Evolutionary conservation across 2,113 vertebrate genomes (phyloP).

Genomic region (Thinocorus orbignyianus): DNA sequence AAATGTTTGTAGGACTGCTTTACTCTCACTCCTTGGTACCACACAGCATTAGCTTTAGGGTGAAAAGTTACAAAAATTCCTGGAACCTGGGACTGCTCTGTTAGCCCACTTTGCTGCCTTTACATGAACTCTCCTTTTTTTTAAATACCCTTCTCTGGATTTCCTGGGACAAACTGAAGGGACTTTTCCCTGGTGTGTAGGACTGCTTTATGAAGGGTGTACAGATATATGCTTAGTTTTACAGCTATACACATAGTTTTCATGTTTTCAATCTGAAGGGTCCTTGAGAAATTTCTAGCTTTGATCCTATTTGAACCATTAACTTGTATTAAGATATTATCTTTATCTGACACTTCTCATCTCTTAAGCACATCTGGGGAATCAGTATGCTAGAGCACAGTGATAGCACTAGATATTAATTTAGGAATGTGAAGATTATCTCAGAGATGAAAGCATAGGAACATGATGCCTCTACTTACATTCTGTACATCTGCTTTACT

Average conservation of each 20-base stretch:
- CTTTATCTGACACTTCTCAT: neutral
- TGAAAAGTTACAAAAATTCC: neutral
- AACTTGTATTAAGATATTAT: neutral
- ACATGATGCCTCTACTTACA: neutral
- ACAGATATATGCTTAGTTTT: neutral
- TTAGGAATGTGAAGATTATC: neutral
- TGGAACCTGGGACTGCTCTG: neutral
- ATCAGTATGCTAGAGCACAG: neutral
- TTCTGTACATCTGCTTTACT: neutral
- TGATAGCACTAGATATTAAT: neutral
- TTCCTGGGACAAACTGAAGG: neutral
- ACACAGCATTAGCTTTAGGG: neutral
- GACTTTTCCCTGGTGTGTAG: neutral
- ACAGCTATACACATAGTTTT: neutral
- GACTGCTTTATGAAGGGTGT: neutral
- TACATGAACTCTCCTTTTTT: neutral
- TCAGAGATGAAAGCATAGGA: neutral
- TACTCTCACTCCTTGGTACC: neutral
- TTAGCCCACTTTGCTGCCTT: neutral
- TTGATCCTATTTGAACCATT: neutral
- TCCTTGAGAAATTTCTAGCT: neutral
- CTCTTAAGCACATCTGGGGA: neutral
- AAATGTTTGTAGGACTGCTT: neutral
- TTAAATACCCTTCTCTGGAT: neutral
- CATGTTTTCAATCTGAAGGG: neutral